A percentile compares a stretch with the other conserved stretches of the same genome.
phyloP scores from a whole-genome alignment of 2,888 invertebrate genomes.

The Melanargia galathea region DNA sequence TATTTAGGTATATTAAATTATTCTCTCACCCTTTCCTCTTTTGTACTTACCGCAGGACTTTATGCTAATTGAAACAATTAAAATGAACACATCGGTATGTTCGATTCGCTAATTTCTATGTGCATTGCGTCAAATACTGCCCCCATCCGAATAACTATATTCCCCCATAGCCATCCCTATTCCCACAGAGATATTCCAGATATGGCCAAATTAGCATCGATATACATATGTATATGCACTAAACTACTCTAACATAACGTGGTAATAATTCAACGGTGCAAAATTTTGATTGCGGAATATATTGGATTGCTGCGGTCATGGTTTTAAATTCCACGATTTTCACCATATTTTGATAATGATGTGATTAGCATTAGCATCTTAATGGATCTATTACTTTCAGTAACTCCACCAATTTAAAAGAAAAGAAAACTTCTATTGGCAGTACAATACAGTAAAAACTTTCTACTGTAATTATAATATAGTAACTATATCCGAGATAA shows the following conservation, averaged over 20 bases:
- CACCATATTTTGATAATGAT: too few relatives aligned
- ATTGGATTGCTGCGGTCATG: constrained; percentile 20
- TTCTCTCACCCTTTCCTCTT: too few relatives aligned
- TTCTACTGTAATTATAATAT: too few relatives aligned
- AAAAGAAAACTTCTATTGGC: too few relatives aligned
- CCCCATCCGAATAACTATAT: too few relatives aligned
- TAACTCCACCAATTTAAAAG: too few relatives aligned
- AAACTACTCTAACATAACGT: constrained; percentile 32
- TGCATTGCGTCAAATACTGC: background rate
- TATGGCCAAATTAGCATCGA: constrained; percentile 13
- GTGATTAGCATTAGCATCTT: too few relatives aligned
- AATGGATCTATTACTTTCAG: too few relatives aligned
- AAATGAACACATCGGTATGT: background rate
- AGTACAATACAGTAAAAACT: too few relatives aligned
- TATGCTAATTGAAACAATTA: constrained; percentile 3
- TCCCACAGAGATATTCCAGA: background rate
- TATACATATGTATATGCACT: constrained; percentile 22
- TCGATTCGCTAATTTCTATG: constrained; percentile 15
- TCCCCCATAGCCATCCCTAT: background rate
- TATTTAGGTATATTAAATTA: too few relatives aligned
- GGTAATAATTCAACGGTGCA: constrained; percentile 31
- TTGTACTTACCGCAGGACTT: background rate
- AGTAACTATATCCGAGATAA: too few relatives aligned
- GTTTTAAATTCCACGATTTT: background rate
- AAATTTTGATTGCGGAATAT: constrained; percentile 28